Evolutionary conservation across 35 echinoderm and acorn worm species (phyloP).

Genomic region (Holothuria glaberrima): DNA sequence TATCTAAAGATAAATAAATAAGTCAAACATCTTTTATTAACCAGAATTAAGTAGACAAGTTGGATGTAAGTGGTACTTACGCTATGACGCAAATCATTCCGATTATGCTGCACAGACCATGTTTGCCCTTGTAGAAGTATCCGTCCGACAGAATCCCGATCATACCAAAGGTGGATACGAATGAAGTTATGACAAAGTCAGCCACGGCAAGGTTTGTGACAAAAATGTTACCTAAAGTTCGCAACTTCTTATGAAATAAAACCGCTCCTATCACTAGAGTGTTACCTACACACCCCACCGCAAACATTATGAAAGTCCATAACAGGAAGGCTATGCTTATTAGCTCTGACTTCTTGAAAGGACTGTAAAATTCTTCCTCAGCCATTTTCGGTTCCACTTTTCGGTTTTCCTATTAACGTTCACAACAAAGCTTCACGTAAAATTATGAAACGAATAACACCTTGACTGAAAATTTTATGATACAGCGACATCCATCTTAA

Average conservation of each 20-base stretch:
- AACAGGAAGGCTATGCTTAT: not conserved
- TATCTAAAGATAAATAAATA: no score
- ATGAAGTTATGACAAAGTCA: conserved; percentile 64
- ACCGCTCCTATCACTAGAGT: conserved; percentile 47
- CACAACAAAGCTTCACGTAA: no score
- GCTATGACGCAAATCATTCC: conserved; percentile 18
- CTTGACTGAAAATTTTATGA: no score
- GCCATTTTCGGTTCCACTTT: no score
- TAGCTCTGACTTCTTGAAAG: not conserved
- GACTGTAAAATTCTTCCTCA: not conserved
- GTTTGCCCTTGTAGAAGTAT: conserved; percentile 48
- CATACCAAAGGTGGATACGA: conserved; percentile 67
- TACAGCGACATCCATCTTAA: no score
- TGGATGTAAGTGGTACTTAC: not conserved
- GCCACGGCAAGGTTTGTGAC: conserved; percentile 78
- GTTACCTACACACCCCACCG: conserved; percentile 20
- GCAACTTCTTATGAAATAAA: conserved; percentile 36
- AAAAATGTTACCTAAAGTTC: conserved; percentile 70
- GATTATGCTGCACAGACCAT: conserved; percentile 65
- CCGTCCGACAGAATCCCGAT: conserved; percentile 50
- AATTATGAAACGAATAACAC: no score
- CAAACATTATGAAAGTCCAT: not conserved
- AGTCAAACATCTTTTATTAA: no score
- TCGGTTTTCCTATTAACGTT: no score
- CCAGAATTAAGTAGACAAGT: no score